Evolutionary conservation across 2,797 vertebrate genomes (phyloP).

Genomic region (Mustela erminea): DNA sequence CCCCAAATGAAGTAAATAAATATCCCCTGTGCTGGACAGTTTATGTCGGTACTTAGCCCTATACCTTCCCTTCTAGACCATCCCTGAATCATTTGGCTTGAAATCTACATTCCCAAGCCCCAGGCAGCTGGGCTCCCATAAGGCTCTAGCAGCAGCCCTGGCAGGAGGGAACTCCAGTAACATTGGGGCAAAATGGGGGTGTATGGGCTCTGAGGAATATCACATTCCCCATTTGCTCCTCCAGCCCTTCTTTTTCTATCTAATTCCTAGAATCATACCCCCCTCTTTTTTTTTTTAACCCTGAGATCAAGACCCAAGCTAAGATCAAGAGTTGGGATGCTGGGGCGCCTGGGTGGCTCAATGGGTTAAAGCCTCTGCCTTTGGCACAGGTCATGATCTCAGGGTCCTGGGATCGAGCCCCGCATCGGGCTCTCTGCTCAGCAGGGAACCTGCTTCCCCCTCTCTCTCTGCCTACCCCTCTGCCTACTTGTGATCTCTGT

Average conservation of each 20-base stretch:
- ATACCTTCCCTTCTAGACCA: not conserved
- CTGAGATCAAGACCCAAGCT: not conserved
- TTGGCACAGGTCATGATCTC: too few species aligned
- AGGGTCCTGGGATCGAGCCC: too few species aligned
- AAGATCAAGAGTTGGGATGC: not conserved
- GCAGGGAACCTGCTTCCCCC: too few species aligned
- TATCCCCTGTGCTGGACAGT: not conserved
- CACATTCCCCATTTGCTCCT: not conserved
- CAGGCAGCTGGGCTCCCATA: not conserved
- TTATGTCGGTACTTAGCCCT: not conserved
- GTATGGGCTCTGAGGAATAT: not conserved
- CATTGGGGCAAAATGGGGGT: not conserved
- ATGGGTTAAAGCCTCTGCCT: too few species aligned
- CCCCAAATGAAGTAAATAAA: constrained; percentile 32
- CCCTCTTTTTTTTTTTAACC: not conserved
- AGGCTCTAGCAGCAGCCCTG: not conserved
- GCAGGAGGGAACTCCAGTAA: not conserved
- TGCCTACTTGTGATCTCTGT: too few species aligned
- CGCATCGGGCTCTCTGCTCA: too few species aligned
- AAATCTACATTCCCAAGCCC: not conserved
- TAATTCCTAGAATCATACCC: not conserved
- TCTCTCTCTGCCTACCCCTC: too few species aligned
- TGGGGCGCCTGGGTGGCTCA: too few species aligned
- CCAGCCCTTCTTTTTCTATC: not conserved
- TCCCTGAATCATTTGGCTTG: not conserved